Percentiles rank a stretch among this genome's conserved stretches.
Evolutionary conservation across 2,797 vertebrate species (phyloP).

Genomic region (Toxotes lorentzi): DNA sequence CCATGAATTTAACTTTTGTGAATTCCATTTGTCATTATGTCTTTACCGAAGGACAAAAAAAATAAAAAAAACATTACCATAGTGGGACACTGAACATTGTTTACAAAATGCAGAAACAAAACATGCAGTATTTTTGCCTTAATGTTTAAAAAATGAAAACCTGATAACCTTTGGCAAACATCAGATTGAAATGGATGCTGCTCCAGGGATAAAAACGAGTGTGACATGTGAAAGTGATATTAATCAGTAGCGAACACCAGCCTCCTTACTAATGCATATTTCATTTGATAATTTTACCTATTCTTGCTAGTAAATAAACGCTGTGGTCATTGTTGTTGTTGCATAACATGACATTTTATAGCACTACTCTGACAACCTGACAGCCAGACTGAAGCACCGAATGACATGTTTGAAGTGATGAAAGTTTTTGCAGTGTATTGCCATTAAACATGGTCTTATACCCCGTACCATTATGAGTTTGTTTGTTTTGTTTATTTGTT

Average conservation of each 20-base stretch:
- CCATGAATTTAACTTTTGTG: conserved; percentile 30
- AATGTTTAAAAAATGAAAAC: conserved; percentile 10
- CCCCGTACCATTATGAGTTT: conserved; percentile 11
- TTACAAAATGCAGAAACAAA: conserved; percentile 47
- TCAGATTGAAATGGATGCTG: conserved; percentile 18
- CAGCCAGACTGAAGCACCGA: conserved; percentile 42
- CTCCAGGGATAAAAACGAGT: background rate
- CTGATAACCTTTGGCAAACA: background rate
- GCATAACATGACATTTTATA: conserved; percentile 31
- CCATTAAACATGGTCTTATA: conserved; percentile 65
- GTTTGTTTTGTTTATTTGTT: conserved; percentile 5
- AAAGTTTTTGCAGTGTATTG: conserved; percentile 63
- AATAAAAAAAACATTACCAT: background rate
- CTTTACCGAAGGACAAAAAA: conserved; percentile 29
- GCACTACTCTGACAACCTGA: conserved; percentile 34
- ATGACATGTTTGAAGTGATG: conserved; percentile 68
- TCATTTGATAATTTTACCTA: conserved; percentile 35
- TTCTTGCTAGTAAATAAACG: conserved; percentile 8
- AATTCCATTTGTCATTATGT: conserved; percentile 41
- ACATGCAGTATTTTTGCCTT: conserved; percentile 42
- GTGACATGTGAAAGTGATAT: conserved; percentile 15
- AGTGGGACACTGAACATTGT: conserved; percentile 37
- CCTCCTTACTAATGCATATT: conserved; percentile 30
- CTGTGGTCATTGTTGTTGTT: conserved; percentile 28
- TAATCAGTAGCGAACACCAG: conserved; percentile 11